phyloP scores from a whole-genome alignment of 2,888 invertebrate species.

The Argyresthia goedartella region DNA sequence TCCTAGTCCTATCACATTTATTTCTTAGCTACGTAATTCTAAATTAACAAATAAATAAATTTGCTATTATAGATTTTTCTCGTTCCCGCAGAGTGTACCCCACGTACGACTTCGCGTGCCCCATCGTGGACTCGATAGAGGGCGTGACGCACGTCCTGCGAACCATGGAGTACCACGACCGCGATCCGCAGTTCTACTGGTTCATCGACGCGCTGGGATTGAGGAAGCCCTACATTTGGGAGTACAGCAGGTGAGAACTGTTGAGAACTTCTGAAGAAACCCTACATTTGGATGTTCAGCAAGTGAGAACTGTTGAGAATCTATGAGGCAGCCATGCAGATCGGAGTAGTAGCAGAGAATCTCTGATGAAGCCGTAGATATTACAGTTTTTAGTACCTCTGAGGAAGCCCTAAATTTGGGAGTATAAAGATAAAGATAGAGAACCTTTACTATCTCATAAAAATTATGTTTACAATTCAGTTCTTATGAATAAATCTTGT shows the following conservation, averaged over 20 bases:
- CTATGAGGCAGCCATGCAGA: slow-evolving; percentile 69
- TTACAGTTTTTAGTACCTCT: no score
- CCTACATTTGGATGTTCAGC: not conserved
- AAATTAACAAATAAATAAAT: no score
- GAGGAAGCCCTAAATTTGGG: slow-evolving; percentile 29
- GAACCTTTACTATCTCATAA: no score
- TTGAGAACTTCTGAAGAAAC: slow-evolving; percentile 80
- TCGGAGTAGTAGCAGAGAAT: slow-evolving; percentile 97
- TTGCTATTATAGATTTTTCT: no score
- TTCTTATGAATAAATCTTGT: no score
- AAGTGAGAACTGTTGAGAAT: not conserved
- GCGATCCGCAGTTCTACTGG: slow-evolving; percentile 99
- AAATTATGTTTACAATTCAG: no score
- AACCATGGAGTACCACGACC: slow-evolving; percentile 98
- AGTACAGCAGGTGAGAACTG: slow-evolving; percentile 78
- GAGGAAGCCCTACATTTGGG: slow-evolving; percentile 95
- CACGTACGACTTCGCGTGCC: slow-evolving; percentile 99
- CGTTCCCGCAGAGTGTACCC: slow-evolving; percentile 87
- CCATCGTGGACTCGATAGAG: slow-evolving; percentile 98
- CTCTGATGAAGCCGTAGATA: no score
- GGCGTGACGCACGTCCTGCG: slow-evolving; percentile 97
- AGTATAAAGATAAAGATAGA: no score
- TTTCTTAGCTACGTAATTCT: no score
- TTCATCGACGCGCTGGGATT: slow-evolving; percentile 89
- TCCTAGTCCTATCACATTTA: no score